These are phyloP conservation scores for Sarcophaga bullata DNA, from an alignment of 1,140 invertebrate species.

Conservation along the genomic window DNA sequence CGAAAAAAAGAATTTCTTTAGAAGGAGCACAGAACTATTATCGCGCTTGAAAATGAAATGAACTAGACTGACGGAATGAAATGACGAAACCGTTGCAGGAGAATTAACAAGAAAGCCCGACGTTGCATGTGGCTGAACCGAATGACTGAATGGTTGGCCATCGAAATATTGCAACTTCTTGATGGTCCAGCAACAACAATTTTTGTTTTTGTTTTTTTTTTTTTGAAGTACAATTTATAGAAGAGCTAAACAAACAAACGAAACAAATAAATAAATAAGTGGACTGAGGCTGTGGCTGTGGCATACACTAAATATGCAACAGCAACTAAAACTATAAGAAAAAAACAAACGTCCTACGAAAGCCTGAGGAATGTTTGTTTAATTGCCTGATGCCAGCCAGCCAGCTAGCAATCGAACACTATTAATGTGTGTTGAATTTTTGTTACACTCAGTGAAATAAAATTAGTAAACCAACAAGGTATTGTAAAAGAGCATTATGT, in stretches of 20 bases:
- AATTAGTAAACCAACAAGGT: not conserved
- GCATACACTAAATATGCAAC: too few relatives aligned
- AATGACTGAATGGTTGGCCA: not conserved
- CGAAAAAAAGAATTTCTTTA: too few relatives aligned
- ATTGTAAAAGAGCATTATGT: too few relatives aligned
- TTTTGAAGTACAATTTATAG: constrained; percentile 5
- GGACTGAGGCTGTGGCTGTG: not conserved
- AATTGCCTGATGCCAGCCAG: constrained; percentile 16
- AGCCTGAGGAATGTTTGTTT: constrained; percentile 26
- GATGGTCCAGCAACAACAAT: not conserved
- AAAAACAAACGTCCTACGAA: not conserved
- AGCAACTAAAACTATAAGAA: too few relatives aligned
- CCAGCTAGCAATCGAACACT: not conserved
- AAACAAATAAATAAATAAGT: not conserved
- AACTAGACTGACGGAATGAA: not conserved
- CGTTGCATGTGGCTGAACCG: not conserved
- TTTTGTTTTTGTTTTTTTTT: too few relatives aligned
- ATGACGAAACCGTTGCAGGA: not conserved
- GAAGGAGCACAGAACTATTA: not conserved
- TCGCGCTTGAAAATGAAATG: not conserved
- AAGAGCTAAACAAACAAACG: constrained; percentile 5
- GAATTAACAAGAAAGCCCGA: not conserved
- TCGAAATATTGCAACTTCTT: constrained; percentile 9
- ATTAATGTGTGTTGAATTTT: not conserved
- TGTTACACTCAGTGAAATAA: not conserved